Base-by-base conservation (phyloP, 2,888 invertebrate genomes). In the Tetragonisca angustula region DNA sequence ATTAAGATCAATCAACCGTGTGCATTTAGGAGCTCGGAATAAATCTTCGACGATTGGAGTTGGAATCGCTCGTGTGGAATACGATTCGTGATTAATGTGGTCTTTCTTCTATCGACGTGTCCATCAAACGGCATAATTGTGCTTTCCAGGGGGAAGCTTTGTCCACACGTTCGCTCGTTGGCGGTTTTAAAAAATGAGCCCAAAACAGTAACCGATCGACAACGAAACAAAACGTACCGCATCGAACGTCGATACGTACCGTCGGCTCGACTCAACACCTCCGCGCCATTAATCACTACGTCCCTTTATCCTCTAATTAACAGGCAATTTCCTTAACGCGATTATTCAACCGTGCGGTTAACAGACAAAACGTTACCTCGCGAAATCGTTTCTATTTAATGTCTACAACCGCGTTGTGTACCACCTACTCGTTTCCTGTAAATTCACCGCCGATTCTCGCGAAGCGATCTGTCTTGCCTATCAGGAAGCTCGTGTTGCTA, bases 341-440 rank as follows among this genome's bases (percentile, higher is more conserved):
- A 88, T 88, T 88, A 88, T 85, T 89, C 89, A 88, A 43, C 72
- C 77, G 81, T 54, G 52, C 75, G 77, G 76, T 76, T 85, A 86
- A 81, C 78, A 81, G 81, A 68, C 78, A 43, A 65, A 62, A 68
- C 68, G 72, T 87, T 84, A 83, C 79, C 88, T 85, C 83, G 81
- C 68, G 73, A 81, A 77, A 82, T 83, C 83, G 83, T 88, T 83
- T 81, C 88, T 76, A 76, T 88, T 82, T 74, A 68, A 84, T 73
- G 73, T 54, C 54, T 54, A 71, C 61, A 74, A 65, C 79, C 85
- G 75, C 77, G 43, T 43, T 49, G 74, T 75, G 79, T 62, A 49
- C 81, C 88, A 81, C 89, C 89, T 83, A 88, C 87, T 87, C 87
- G 83, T 85, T 88, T 88, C 88, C 88, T 88, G 89, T 87, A 83